Evolutionary conservation across 1,140 invertebrate species (phyloP).

Genomic region (Drosophila jambulina): DNA sequence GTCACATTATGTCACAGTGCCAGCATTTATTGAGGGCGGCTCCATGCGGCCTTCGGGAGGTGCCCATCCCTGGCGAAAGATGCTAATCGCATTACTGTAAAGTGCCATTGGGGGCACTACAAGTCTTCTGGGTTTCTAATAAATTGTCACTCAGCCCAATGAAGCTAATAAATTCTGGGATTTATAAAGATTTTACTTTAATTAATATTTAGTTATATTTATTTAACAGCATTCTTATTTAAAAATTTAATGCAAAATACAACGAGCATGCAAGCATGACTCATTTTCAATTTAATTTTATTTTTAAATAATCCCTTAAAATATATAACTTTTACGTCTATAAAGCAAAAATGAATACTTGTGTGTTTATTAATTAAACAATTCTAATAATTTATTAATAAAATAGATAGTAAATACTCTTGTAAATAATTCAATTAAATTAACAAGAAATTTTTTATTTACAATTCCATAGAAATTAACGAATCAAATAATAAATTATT

Average conservation of each 20-base stretch:
- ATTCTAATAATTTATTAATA: not conserved
- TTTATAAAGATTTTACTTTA: not conserved
- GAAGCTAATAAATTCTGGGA: not conserved
- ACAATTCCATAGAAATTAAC: not conserved
- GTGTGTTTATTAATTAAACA: not conserved
- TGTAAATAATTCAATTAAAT: not conserved
- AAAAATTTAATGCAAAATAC: not conserved
- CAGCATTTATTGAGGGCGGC: slow-evolving; percentile 26
- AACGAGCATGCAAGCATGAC: not conserved
- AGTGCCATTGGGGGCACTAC: not conserved
- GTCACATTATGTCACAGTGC: slow-evolving; percentile 30
- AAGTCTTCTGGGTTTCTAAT: not conserved
- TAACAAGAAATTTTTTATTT: too few species aligned
- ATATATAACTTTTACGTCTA: too few species aligned
- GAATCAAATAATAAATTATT: not conserved
- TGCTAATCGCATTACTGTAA: not conserved
- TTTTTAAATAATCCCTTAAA: too few species aligned
- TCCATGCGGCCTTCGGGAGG: slow-evolving; percentile 21
- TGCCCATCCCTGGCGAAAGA: not conserved
- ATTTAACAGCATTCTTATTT: not conserved
- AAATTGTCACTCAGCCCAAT: not conserved
- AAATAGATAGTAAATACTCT: not conserved
- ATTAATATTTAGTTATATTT: not conserved
- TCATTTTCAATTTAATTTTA: not conserved
- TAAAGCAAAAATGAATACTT: not conserved